A percentile compares a stretch with the other conserved stretches of the same genome.
Conservation (phyloP, 2,797 vertebrate species). For the Tarsius wallacei region DNA sequence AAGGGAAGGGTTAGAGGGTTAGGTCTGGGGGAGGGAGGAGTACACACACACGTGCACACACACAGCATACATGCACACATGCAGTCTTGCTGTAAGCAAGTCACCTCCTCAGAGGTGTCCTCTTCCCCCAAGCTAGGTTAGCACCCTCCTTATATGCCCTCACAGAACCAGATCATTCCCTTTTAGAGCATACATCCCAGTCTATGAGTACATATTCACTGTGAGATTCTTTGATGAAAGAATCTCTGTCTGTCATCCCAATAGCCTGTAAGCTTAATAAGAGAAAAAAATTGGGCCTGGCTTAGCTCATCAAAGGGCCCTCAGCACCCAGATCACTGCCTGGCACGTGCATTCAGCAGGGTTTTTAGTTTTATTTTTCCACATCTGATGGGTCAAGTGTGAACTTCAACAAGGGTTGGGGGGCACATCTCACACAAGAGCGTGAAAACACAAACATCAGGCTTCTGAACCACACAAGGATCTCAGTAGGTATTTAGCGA, state of each 20-base stretch:
- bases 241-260: background rate
- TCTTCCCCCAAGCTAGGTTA: background rate
- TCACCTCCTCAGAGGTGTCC: background rate
- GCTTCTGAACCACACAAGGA: background rate
- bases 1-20: constrained; percentile 1
- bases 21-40: fast-evolving
- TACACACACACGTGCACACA: background rate
- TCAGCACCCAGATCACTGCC: background rate
- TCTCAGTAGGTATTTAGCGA: background rate
- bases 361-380: background rate
- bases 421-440: no score
- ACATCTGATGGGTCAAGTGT: no score
- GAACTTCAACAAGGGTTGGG: no score
- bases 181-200: background rate
- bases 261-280: background rate
- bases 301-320: background rate
- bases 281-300: background rate
- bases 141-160: background rate
- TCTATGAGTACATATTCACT: constrained; percentile 18
- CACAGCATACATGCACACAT: no score
- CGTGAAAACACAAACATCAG: no score
- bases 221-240: background rate
- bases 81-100: no score
- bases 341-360: background rate
- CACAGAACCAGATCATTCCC: background rate